phyloP scores from a whole-genome alignment of 2,888 invertebrate species.

The Conchocele bisecta region DNA sequence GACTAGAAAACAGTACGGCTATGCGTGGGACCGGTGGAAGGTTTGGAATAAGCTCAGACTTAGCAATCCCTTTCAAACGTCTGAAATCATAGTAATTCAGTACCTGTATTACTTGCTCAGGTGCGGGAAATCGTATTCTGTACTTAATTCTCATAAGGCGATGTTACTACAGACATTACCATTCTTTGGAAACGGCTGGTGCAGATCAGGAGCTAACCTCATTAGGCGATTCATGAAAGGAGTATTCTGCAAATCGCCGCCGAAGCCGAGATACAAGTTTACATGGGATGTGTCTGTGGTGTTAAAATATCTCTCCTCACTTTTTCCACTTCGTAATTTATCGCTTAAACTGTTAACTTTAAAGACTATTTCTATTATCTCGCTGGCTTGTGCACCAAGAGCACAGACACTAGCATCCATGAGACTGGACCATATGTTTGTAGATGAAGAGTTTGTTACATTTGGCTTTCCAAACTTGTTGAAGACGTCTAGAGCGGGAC shows the following conservation, averaged over 20 bases:
- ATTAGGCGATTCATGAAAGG: slow-evolving; percentile 43
- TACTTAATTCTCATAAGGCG: slow-evolving; percentile 19
- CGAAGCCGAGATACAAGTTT: slow-evolving; percentile 13
- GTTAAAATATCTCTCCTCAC: neutral
- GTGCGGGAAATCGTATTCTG: neutral
- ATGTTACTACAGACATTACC: slow-evolving; percentile 31
- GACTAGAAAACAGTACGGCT: slow-evolving; percentile 38
- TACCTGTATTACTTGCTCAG: slow-evolving; percentile 10
- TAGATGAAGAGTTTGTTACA: neutral
- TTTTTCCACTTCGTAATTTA: neutral
- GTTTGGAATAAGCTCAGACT: slow-evolving; percentile 37
- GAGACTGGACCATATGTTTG: slow-evolving; percentile 1
- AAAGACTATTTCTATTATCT: slow-evolving; percentile 14
- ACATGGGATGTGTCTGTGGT: slow-evolving; percentile 36
- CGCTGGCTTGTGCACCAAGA: slow-evolving; percentile 12
- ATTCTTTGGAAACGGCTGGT: neutral
- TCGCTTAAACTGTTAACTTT: slow-evolving; percentile 20
- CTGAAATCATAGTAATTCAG: slow-evolving; percentile 21
- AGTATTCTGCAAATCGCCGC: slow-evolving; percentile 7
- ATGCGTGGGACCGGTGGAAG: slow-evolving; percentile 39
- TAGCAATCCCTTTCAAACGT: slow-evolving; percentile 27
- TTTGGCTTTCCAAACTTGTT: neutral
- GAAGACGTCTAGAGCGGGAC: neutral
- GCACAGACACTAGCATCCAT: slow-evolving; percentile 20
- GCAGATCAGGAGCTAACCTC: neutral